phyloP scores from a whole-genome alignment of 1,140 invertebrate genomes.

The Drosophila ananassae region DNA sequence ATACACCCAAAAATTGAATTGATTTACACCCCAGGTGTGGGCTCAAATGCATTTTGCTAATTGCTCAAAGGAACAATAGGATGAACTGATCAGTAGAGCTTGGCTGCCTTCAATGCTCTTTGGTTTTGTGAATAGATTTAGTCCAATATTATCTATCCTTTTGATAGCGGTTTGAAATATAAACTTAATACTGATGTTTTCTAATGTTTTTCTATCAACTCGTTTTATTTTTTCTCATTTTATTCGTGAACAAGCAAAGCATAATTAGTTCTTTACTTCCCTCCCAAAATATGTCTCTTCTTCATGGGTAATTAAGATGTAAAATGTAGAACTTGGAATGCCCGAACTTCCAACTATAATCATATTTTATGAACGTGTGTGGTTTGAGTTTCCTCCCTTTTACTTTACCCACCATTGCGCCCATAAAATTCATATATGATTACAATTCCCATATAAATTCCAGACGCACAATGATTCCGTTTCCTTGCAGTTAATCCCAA shows the following conservation, averaged over 20 bases:
- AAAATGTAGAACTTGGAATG: slow-evolving; percentile 11
- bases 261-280: slow-evolving; percentile 2
- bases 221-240: neutral
- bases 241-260: neutral
- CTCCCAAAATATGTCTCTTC: neutral
- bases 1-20: slow-evolving; percentile 60
- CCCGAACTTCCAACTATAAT: slow-evolving; percentile 6
- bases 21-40: slow-evolving; percentile 68
- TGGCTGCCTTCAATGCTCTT: no score
- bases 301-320: slow-evolving; percentile 20
- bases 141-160: no score
- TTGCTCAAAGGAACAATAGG: slow-evolving; percentile 24
- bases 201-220: neutral
- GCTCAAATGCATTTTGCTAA: slow-evolving; percentile 55
- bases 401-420: neutral
- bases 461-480: slow-evolving; percentile 31
- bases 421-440: slow-evolving; percentile 30
- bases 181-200: no score
- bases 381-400: neutral
- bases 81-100: neutral
- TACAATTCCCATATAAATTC: slow-evolving; percentile 46
- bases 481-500: slow-evolving; percentile 5
- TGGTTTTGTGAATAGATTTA: no score
- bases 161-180: no score
- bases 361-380: slow-evolving; percentile 27